phyloP scores from a whole-genome alignment of 1,140 invertebrate genomes.

The Bacillus rossius region DNA sequence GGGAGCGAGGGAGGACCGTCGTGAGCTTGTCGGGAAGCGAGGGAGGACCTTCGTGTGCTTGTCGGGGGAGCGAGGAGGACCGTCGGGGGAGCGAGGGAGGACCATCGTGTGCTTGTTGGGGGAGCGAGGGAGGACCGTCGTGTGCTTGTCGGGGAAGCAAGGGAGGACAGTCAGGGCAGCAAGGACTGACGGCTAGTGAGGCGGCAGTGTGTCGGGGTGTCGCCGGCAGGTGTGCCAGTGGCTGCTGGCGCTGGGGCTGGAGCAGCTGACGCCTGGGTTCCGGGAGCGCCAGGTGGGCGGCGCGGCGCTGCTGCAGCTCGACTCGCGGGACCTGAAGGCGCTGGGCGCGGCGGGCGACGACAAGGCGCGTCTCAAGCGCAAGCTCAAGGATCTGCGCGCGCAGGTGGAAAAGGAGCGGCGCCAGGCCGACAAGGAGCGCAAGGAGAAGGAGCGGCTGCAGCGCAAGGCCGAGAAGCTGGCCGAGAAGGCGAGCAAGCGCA shows the following conservation, averaged over 20 bases:
- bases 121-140: too few relatives aligned
- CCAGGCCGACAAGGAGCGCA: slow-evolving; percentile 64
- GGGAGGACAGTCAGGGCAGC: too few relatives aligned
- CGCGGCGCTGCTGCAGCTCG: slow-evolving; percentile 69
- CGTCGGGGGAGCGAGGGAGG: too few relatives aligned
- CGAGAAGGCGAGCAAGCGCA: slow-evolving; percentile 47
- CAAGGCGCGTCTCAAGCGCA: slow-evolving; percentile 77
- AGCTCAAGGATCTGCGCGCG: slow-evolving; percentile 78
- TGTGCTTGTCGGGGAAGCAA: too few relatives aligned
- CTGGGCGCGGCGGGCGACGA: slow-evolving; percentile 75
- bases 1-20: too few relatives aligned
- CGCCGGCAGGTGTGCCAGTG: slow-evolving; percentile 76
- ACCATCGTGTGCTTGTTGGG: too few relatives aligned
- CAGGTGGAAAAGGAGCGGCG: slow-evolving; percentile 71
- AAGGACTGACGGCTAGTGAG: too few relatives aligned
- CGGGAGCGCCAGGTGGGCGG: slow-evolving; percentile 81
- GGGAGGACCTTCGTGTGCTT: too few relatives aligned
- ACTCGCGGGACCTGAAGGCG: slow-evolving; percentile 83
- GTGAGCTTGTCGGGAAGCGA: too few relatives aligned
- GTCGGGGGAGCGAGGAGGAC: too few relatives aligned
- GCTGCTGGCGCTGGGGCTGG: slow-evolving; percentile 73
- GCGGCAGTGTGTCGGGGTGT: too few relatives aligned
- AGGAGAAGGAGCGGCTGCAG: slow-evolving; percentile 67
- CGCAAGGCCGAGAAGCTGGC: slow-evolving; percentile 77
- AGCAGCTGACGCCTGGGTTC: slow-evolving; percentile 78